phyloP scores from a whole-genome alignment of 2,797 vertebrate species.

The Coccyzus lansbergi region DNA sequence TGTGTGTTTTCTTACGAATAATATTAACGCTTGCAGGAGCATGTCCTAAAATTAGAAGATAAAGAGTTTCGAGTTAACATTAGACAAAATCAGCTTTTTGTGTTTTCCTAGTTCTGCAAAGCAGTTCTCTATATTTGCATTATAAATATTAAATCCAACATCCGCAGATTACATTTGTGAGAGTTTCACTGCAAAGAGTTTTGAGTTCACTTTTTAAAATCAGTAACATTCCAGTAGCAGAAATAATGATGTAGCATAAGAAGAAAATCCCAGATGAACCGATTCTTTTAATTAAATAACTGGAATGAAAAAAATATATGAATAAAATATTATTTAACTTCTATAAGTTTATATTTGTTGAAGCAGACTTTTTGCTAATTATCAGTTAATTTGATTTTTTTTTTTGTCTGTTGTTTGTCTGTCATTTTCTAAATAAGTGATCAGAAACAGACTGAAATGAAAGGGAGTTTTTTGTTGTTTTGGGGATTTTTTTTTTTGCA shows the following conservation, averaged over 20 bases:
- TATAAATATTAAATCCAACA: neutral
- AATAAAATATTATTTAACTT: constrained; percentile 23
- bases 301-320: neutral
- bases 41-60: neutral
- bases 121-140: neutral
- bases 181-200: neutral
- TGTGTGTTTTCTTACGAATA: neutral
- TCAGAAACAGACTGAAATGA: constrained; percentile 43
- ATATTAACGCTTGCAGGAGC: neutral
- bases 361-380: neutral
- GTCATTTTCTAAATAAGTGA: constrained; percentile 45
- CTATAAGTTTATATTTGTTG: neutral
- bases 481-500: neutral
- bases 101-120: neutral
- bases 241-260: neutral
- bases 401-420: neutral
- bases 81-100: neutral
- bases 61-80: neutral
- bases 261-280: neutral
- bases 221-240: neutral
- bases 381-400: neutral
- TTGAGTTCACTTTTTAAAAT: neutral
- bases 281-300: constrained; percentile 33
- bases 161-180: neutral
- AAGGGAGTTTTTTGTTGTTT: neutral